phyloP scores from a whole-genome alignment of 30 jellyfish, hydroid and myxozoan species.

The Cassiopea andromeda region DNA sequence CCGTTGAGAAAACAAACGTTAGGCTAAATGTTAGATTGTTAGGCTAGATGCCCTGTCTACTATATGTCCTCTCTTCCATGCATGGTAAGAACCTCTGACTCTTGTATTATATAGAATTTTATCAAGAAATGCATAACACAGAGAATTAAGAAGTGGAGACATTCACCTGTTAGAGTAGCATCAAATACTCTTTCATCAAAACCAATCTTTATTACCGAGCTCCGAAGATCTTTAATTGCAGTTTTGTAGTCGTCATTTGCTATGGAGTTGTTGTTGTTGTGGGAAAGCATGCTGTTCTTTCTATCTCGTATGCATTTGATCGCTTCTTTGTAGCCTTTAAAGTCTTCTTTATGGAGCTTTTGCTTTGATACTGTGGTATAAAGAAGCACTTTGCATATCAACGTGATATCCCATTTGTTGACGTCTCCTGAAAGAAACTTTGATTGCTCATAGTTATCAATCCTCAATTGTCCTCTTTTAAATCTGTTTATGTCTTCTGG shows the following conservation, averaged over 20 bases:
- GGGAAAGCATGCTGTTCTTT: constrained; percentile 20
- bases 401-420: constrained; percentile 39
- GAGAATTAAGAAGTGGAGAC: background rate
- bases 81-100: background rate
- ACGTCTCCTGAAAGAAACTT: constrained; percentile 42
- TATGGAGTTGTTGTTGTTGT: background rate
- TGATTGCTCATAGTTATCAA: background rate
- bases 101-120: no score
- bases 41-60: background rate
- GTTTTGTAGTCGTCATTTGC: background rate
- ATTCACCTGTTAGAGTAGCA: constrained; percentile 6
- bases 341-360: background rate
- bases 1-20: no score
- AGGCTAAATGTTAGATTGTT: no score
- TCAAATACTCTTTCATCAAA: constrained; percentile 1
- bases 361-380: background rate
- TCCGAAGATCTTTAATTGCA: background rate
- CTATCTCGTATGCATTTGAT: constrained; percentile 6
- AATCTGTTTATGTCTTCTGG: background rate
- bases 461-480: constrained; percentile 10
- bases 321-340: background rate
- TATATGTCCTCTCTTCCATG: background rate
- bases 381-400: constrained; percentile 32
- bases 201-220: background rate
- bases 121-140: background rate